Percentiles rank a stretch among this genome's conserved stretches.
Evolutionary conservation across 1,140 invertebrate genomes (phyloP).

Genomic region (Chelonus insularis): DNA sequence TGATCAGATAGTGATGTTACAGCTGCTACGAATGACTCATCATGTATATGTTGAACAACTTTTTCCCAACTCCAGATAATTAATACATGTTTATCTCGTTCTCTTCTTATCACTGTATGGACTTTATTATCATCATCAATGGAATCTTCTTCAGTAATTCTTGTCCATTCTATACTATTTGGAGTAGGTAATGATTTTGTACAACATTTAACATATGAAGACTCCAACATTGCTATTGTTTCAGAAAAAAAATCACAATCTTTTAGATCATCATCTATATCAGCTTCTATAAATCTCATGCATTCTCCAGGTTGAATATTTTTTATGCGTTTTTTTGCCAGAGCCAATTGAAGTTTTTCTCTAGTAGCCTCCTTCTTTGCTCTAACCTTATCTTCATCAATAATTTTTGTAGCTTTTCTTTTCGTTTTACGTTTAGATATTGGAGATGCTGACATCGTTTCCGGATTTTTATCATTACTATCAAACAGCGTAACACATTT

Average conservation of each 20-base stretch:
- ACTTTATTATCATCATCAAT: slow-evolving; percentile 41
- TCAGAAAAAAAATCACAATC: slow-evolving; percentile 41
- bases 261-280: slow-evolving; percentile 55
- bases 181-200: slow-evolving; percentile 48
- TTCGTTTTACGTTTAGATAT: neutral
- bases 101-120: slow-evolving; percentile 21
- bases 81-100: slow-evolving; percentile 45
- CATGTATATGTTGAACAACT: slow-evolving; percentile 44
- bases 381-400: neutral
- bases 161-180: slow-evolving; percentile 58
- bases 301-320: slow-evolving; percentile 62
- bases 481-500: too few species aligned
- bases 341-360: slow-evolving; percentile 49
- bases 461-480: too few species aligned
- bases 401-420: neutral
- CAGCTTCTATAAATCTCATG: slow-evolving; percentile 59
- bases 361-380: slow-evolving; percentile 12
- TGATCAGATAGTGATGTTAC: slow-evolving; percentile 40
- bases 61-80: slow-evolving; percentile 56
- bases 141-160: slow-evolving; percentile 43
- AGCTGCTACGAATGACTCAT: slow-evolving; percentile 41
- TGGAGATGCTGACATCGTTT: too few species aligned
- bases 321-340: slow-evolving; percentile 38
- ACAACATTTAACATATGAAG: slow-evolving; percentile 35
- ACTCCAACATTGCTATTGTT: slow-evolving; percentile 39